Conservation (phyloP, 2,797 vertebrate genomes). For the Trachurus trachurus region DNA sequence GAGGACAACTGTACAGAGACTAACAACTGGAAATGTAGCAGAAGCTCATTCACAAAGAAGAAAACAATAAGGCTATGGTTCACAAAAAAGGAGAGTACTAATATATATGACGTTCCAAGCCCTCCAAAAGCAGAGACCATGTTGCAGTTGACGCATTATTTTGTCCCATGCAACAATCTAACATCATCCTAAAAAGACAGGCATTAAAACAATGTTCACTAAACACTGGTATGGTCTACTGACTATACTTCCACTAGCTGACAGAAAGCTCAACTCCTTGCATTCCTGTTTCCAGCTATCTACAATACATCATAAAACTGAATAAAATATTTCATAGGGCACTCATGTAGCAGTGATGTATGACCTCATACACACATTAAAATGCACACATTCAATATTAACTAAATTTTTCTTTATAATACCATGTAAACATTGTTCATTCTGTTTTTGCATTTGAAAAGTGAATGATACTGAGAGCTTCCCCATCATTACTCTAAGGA, state of each 20-base stretch:
- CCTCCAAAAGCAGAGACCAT: no score
- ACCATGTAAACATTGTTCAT: background rate
- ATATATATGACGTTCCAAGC: no score
- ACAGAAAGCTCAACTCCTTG: conserved; percentile 6
- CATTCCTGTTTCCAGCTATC: conserved; percentile 12
- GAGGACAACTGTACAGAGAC: background rate
- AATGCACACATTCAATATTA: conserved; percentile 5
- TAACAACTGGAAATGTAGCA: conserved; percentile 8
- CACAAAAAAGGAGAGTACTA: no score
- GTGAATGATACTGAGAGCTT: background rate
- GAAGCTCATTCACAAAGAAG: conserved; percentile 5
- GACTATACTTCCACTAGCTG: no score
- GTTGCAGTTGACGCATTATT: no score
- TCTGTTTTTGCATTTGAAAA: background rate
- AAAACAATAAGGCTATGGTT: background rate
- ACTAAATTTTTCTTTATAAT: background rate
- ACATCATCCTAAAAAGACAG: no score
- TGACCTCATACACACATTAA: background rate
- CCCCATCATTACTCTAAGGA: background rate
- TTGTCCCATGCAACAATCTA: no score
- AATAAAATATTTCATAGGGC: conserved; percentile 13
- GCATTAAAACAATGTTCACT: no score
- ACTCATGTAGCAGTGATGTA: conserved; percentile 6
- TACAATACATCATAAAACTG: conserved; percentile 31
- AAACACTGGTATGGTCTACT: no score